phyloP scores from a whole-genome alignment of 2,888 invertebrate genomes.

The Hemithea aestivaria region DNA sequence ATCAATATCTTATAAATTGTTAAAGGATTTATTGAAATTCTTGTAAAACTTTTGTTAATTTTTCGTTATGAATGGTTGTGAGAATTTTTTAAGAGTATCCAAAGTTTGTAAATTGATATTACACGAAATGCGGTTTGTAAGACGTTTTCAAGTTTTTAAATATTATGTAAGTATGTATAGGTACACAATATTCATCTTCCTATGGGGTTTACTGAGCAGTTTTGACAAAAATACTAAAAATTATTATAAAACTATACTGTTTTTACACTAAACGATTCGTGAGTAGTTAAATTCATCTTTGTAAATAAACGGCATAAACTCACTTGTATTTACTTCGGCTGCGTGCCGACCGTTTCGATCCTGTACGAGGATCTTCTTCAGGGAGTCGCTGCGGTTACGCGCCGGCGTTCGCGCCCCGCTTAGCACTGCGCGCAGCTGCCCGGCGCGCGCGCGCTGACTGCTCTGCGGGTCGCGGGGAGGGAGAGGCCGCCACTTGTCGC shows the following conservation, averaged over 20 bases:
- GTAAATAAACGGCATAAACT: no score
- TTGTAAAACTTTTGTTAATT: conserved; percentile 17
- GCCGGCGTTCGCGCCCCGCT: no score
- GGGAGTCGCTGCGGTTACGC: no score
- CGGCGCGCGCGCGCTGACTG: no score
- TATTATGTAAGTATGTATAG: conserved; percentile 17
- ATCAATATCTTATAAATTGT: conserved; percentile 41
- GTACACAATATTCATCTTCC: conserved; percentile 9
- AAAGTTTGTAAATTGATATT: conserved; percentile 24
- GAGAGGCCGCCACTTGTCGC: no score
- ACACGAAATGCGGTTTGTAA: conserved; percentile 21
- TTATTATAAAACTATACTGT: not conserved
- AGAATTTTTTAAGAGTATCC: conserved; percentile 28
- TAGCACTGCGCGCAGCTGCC: no score
- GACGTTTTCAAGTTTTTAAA: conserved; percentile 22
- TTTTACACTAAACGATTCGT: no score
- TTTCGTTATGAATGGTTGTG: conserved; percentile 35
- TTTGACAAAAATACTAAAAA: conserved; percentile 1
- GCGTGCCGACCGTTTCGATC: no score
- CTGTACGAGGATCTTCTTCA: no score
- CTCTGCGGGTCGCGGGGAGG: no score
- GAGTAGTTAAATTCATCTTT: no score
- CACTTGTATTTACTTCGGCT: no score
- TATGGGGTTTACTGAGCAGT: conserved; percentile 11
- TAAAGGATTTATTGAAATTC: conserved; percentile 30